Evolutionary conservation across 2,113 vertebrate species (phyloP), one percentile per base, ranked within the genome.

Genomic region (Campylorhamphus procurvoides): DNA sequence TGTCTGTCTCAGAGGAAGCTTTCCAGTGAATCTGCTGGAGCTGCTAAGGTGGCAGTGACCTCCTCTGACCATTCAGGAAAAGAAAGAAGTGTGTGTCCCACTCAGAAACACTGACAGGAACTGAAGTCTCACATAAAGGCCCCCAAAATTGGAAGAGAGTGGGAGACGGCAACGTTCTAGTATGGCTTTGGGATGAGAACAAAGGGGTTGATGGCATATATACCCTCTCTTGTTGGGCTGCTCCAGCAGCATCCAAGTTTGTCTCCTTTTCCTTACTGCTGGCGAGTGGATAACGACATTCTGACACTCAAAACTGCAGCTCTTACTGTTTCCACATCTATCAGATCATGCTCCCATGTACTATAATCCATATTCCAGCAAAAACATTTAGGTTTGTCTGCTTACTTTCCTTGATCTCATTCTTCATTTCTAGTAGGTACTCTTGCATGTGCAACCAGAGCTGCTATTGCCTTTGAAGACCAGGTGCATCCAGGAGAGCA

Each of bases 141-240:
- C 14, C 40, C 50, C 42, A 20, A 62, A 83, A 79, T 71, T 0
- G 3, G 27, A 10, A 79, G 24, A 14, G 64, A 44, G 15, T 1
- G 0, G 39, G 9, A 50, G 6, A 73, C 33, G 56, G 19, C n/a
- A 89, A 24, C 0, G 0, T n/a, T 49, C n/a, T 63, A n/a, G 4
- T 18, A 39, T 0, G 59, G 33, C 7, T 42, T 28, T 64, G 29
- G 50, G 35, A 15, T 81, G 9, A 78, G 25, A 87, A 62, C 40
- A 60, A 33, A 76, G 10, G 0, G 1, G 11, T n/a, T 1, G 11
- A 7, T 77, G 46, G 40, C 35, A 14, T 4, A 14, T 2, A 3
- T 7, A 3, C 10, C 20, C 17, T 20, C 59, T 27, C 64, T 58
- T 5, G 4, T 16, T 23, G 29, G 9, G 39, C 25, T 66, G 46